Base-by-base conservation (phyloP, 2,113 vertebrate species). In the Tretioscincus oriximinensis region DNA sequence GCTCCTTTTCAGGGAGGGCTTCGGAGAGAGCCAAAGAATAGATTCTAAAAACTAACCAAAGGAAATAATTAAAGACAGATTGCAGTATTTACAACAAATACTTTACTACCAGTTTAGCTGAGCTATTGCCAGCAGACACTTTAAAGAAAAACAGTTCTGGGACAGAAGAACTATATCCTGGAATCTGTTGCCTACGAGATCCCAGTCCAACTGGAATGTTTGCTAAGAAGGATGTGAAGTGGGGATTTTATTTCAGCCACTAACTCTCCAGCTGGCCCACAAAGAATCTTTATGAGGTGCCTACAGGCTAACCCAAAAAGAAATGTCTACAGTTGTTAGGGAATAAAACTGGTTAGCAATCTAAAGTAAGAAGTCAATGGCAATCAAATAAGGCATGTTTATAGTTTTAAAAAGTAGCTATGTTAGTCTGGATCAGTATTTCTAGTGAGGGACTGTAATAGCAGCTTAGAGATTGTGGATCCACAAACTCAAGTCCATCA, bases 91-190 rank as follows among this genome's bases (percentile, higher is more conserved):
- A 70, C 54, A 69, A 63, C 22, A 61, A 80, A 54, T 21, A 11
- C 20, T 64, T 80, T 28, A 24, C 64, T 70, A 35, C 29, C 16
- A 28, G 72, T 69, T 61, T 69, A 69, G 16, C 29, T 76, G 71
- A 80, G 54, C 10, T 21, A 28, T 20, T 69, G 84, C 81, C 84
- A 87, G 65, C 75, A 85, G 63, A 58, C 78, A 41, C 28, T 77
- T 29, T 22, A 80, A 26, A 8, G 49, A n/a, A 89, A 64, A 1
- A 1, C 6, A 31, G 49, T 73, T 69, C 66, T 51, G 10, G 45
- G 12, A 47, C 28, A 76, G 29, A 84, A 73, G 0, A 0, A 65
- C 0, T 70, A 10, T 26, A 74, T 69, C 60, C 47, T 2, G 1
- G 41, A 4, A 60, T 78, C 26, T 61, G 5, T 63, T 20, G 58